Percentiles rank a stretch among this genome's conserved stretches.
Conservation (phyloP, 2,113 vertebrate genomes). For the Shinisaurus crocodilurus region DNA sequence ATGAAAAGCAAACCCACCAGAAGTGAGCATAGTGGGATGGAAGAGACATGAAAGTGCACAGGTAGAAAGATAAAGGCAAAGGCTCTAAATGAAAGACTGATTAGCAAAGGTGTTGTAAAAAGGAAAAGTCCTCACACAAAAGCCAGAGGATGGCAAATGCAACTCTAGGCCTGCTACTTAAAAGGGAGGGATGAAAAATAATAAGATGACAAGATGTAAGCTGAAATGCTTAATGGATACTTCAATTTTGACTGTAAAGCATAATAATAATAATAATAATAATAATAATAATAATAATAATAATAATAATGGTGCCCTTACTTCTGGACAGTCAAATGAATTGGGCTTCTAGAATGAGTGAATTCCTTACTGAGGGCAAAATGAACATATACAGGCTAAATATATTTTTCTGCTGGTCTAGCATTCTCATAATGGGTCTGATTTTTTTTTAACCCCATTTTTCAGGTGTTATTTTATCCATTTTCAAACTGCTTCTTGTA, state of each 20-base stretch:
- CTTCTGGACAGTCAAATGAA: conserved; percentile 55
- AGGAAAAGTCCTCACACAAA: conserved; percentile 65
- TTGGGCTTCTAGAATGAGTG: conserved; percentile 48
- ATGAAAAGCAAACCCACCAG: conserved; percentile 51
- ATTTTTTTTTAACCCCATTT: neutral
- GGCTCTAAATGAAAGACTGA: conserved; percentile 66
- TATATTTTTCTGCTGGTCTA: neutral
- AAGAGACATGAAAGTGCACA: conserved; percentile 58
- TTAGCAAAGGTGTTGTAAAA: conserved; percentile 62
- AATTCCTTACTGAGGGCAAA: conserved; percentile 54
- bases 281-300: conserved; percentile 60
- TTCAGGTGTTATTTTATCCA: neutral
- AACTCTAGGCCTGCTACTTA: conserved; percentile 65
- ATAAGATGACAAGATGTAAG: conserved; percentile 51
- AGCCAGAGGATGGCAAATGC: conserved; percentile 66
- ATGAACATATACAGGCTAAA: conserved; percentile 15
- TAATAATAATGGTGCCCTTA: conserved; percentile 57
- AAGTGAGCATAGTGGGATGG: conserved; percentile 40
- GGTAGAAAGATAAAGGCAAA: conserved; percentile 53
- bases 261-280: conserved; percentile 63
- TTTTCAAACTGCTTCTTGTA: neutral
- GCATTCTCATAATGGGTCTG: neutral
- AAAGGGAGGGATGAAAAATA: conserved; percentile 57
- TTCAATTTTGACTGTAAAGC: conserved; percentile 72
- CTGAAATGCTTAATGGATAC: conserved; percentile 72